These are phyloP conservation scores for Siderastrea radians DNA, from an alignment of 92 coral and sea anemone genomes.

Conservation along the genomic window DNA sequence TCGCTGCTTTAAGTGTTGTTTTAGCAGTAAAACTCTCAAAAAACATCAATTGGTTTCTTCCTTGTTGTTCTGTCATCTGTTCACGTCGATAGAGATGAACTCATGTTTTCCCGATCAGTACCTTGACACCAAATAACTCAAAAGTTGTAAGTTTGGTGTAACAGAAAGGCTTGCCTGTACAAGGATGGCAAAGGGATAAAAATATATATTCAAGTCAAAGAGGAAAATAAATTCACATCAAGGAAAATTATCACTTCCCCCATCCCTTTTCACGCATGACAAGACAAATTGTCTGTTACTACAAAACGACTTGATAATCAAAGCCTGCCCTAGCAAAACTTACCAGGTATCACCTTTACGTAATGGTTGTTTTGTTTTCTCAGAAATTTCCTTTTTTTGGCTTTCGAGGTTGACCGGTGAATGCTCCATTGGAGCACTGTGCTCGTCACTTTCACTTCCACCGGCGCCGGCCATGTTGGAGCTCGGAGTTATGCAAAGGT, in stretches of 20 bases:
- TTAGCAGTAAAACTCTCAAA: too few species aligned
- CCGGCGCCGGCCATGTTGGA: constrained; percentile 49
- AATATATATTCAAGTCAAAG: neutral
- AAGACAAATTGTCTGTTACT: neutral
- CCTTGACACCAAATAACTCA: neutral
- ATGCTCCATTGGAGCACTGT: constrained; percentile 26
- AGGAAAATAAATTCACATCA: neutral
- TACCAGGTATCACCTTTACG: constrained; percentile 96
- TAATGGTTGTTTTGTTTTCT: constrained; percentile 66
- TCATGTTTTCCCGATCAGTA: neutral
- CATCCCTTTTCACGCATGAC: constrained; percentile 48
- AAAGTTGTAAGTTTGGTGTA: neutral
- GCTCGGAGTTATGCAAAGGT: constrained; percentile 26
- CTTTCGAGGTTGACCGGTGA: constrained; percentile 67
- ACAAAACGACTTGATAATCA: neutral
- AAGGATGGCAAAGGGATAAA: neutral
- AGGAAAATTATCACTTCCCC: constrained; percentile 55
- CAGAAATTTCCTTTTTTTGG: constrained; percentile 80
- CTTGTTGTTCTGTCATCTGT: too few species aligned
- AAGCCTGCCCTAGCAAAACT: constrained; percentile 22
- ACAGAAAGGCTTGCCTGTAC: neutral
- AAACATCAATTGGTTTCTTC: too few species aligned
- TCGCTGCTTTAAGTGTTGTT: too few species aligned
- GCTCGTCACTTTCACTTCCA: neutral
- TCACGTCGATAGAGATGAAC: too few species aligned